phyloP scores from a whole-genome alignment of 2,113 vertebrate genomes.

The Vanacampus margaritifer region DNA sequence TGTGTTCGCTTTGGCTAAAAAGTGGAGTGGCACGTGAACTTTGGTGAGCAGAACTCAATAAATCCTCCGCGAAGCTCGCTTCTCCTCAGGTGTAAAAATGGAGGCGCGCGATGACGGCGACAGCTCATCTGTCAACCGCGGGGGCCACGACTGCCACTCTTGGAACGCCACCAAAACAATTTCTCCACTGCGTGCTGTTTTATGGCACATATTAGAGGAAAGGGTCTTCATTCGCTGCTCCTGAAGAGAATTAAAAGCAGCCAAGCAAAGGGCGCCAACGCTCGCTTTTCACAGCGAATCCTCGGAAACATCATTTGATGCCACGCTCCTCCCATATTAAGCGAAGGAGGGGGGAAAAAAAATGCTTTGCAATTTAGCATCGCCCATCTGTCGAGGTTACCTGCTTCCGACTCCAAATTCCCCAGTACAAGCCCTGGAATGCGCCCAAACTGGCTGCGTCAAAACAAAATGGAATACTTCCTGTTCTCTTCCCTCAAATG shows the following conservation, averaged over 20 bases:
- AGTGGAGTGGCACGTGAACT: slow-evolving; percentile 40
- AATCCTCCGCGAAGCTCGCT: slow-evolving; percentile 41
- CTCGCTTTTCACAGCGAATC: not conserved
- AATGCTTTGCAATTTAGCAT: not conserved
- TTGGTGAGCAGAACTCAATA: slow-evolving; percentile 21
- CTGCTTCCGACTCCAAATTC: not conserved
- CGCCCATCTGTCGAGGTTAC: slow-evolving; percentile 1
- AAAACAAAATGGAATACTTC: too few relatives aligned
- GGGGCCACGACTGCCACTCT: slow-evolving; percentile 53
- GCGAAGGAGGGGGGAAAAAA: too few relatives aligned
- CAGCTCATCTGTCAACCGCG: slow-evolving; percentile 70
- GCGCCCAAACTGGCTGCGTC: not conserved
- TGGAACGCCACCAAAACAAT: slow-evolving; percentile 65
- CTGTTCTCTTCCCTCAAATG: not conserved
- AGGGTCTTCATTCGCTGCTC: not conserved
- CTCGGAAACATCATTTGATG: not conserved
- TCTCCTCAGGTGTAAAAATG: slow-evolving; percentile 61
- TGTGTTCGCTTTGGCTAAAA: slow-evolving; percentile 47
- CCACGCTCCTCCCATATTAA: not conserved
- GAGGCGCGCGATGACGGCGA: slow-evolving; percentile 56
- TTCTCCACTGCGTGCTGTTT: slow-evolving; percentile 21
- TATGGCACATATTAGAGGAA: slow-evolving; percentile 2
- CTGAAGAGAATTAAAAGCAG: not conserved
- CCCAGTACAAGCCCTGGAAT: not conserved
- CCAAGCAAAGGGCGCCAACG: not conserved